Base-by-base conservation (phyloP, 2,113 vertebrate species). In the Sclerurus mexicanus region DNA sequence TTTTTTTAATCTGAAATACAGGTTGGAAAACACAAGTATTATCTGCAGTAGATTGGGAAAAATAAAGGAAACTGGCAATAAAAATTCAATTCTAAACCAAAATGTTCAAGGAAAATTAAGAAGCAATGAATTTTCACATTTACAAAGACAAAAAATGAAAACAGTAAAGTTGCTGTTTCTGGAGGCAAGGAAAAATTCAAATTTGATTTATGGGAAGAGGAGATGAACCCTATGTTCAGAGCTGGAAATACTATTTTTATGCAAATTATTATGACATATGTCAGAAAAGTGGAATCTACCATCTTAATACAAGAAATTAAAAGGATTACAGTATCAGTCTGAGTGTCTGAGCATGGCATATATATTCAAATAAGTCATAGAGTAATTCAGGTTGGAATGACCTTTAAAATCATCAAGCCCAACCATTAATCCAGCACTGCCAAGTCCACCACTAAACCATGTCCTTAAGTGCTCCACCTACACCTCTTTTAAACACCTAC, bases 51-150 rank as follows among this genome's bases (percentile, higher is more conserved):
- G 28, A 6, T 5, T 24, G 13, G 10, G 37, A 37, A 75, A 67
- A 75, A 66, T 35, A 62, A 89, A 63, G 10, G 71, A 63, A 79
- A 59, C 5, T 56, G 7, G 1, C 10, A 47, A 27, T 64, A 67
- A 68, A 1, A 0, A 28, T 37, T 55, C 8, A 28, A 2, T 28
- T 78, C 8, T 59, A 74, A 69, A 60, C 2, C 1, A 40, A 73
- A 84, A 64, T 23, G 7, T 14, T 66, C 22, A 66, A 47, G 20
- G 39, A 80, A 69, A 73, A 69, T 62, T 22, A 84, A 39, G 19
- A 75, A 68, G 3, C 1, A 35, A 63, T 22, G 5, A 22, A 56
- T 46, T 72, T 91, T 82, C 31, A 49, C 7, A 17, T 8, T 60
- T 56, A 24, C 4, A 89, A 89, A 75, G 5, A 21, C 1, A 47